Evolutionary conservation across 2,888 invertebrate genomes (phyloP), one percentile per base, ranked within the genome.

Genomic region (Mactromeris polynyma): DNA sequence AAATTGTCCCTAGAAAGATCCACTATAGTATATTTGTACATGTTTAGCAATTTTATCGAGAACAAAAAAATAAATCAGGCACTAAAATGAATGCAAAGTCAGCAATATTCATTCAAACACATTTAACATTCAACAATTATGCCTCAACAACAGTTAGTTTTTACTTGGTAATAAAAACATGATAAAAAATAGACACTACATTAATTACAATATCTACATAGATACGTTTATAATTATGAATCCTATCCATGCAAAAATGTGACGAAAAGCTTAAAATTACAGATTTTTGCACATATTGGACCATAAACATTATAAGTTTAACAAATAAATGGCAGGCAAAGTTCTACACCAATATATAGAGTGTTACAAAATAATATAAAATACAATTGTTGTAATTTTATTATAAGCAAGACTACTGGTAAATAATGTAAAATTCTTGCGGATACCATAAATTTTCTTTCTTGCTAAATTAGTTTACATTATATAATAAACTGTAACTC

Each of bases 121-220:
- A 46, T 42, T 69, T 6, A 83, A 77, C 14, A 78, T 33, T 21
- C 51, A 84, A 78, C 84, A 84, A 38, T 78, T 73, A 84, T 78
- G 78, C 54, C 51, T 78, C 33, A 84, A 84, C 84, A 84, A 84
- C 84, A 84, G 78, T 78, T 21, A 83, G 40, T 54, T 84, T 58
- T 73, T 73, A 73, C 73, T 73, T 73, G 33, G 73, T 73, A 73
- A 73, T 73, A 83, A 42, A 58, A 83, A 83, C 36, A 79, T 40
- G 33, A 21, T 42, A 84, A 84, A 83, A 51, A 46, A 9, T 78
- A 77, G 77, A 84, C 77, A 84, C 84, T 77, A 77, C 77, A 84
- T 78, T 77, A 54, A 51, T 51, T 51, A 84, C 84, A 84, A 84
- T 84, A 84, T 84, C 78, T 84, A 84, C 84, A 84, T 73, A 73